phyloP scores from a whole-genome alignment of 2,888 invertebrate species.

The Callinectes sapidus region DNA sequence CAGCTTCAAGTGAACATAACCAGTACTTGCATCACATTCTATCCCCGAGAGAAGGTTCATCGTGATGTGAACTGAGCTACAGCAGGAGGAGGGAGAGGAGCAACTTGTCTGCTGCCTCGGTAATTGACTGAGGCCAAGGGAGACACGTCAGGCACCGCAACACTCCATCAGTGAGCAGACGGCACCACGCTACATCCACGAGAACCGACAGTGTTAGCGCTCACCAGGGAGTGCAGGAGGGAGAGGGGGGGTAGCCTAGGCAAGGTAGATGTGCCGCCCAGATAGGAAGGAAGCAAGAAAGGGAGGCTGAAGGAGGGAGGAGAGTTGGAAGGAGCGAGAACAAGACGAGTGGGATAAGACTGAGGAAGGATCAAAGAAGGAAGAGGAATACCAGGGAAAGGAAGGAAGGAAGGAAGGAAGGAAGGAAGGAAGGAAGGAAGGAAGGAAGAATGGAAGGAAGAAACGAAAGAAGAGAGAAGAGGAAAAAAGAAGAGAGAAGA shows the following conservation, averaged over 20 bases:
- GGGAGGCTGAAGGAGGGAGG: neutral
- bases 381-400: neutral
- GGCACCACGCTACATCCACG: neutral
- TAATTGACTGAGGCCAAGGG: conserved; percentile 1
- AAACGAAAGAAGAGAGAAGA: neutral
- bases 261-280: neutral
- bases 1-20: neutral
- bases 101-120: neutral
- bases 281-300: neutral
- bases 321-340: neutral
- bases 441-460: neutral
- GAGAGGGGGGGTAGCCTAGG: neutral
- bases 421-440: neutral
- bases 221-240: neutral
- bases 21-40: neutral
- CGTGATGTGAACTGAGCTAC: neutral
- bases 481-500: neutral
- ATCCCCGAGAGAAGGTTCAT: neutral
- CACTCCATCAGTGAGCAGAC: neutral
- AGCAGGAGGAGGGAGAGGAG: neutral
- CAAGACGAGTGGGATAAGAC: neutral
- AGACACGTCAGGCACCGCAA: neutral
- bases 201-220: neutral
- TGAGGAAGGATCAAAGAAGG: neutral
- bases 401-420: neutral